phyloP scores from a whole-genome alignment of 2,888 invertebrate genomes.

The Zhuqinia jingwanae region DNA sequence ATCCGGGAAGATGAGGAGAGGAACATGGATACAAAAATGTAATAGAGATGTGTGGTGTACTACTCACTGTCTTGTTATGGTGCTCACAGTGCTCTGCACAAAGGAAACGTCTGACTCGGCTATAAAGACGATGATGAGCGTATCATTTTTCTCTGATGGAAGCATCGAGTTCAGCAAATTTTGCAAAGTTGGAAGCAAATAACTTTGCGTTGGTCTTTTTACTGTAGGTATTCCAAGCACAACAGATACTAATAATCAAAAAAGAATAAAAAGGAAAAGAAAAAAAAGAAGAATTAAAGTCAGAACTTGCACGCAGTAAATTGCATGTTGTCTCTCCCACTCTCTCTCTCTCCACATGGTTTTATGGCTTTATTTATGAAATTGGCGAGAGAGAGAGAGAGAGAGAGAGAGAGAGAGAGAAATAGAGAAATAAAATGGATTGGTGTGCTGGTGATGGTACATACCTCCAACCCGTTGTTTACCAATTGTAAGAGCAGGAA shows the following conservation, averaged over 20 bases:
- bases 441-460: too few species aligned
- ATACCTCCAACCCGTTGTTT: conserved; percentile 86
- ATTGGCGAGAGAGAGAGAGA: too few species aligned
- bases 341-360: neutral
- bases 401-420: too few species aligned
- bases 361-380: neutral
- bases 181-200: conserved; percentile 91
- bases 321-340: too few species aligned
- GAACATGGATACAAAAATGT: neutral
- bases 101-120: conserved; percentile 85
- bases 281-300: too few species aligned
- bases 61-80: conserved; percentile 78
- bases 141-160: conserved; percentile 87
- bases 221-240: conserved; percentile 96
- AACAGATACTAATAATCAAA: conserved; percentile 85
- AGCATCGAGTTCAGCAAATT: conserved; percentile 91
- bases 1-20: too few species aligned
- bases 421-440: too few species aligned
- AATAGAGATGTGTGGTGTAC: neutral
- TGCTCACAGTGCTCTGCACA: conserved; percentile 78
- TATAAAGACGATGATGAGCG: conserved; percentile 91
- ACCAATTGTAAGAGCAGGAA: conserved; percentile 89
- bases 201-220: conserved; percentile 92
- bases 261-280: too few species aligned
- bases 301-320: neutral